phyloP scores from a whole-genome alignment of 2,113 vertebrate species.

The Acrocephalus arundinaceus region DNA sequence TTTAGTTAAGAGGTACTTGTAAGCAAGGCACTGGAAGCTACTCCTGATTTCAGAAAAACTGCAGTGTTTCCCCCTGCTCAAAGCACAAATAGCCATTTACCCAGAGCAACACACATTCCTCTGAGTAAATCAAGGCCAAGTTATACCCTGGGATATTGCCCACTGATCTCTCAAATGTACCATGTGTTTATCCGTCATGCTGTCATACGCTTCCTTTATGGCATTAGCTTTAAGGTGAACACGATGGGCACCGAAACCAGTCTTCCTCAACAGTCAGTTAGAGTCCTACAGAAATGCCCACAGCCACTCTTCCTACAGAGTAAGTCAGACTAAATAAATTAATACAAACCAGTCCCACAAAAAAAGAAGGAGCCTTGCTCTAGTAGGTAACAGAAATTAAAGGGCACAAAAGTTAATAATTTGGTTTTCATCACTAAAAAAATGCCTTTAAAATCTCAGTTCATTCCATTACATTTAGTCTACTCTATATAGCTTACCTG shows the following conservation, averaged over 20 bases:
- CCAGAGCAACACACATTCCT: neutral
- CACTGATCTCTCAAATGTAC: neutral
- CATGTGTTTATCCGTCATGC: neutral
- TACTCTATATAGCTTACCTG: neutral
- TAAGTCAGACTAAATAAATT: neutral
- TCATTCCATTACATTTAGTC: neutral
- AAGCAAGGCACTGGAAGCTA: neutral
- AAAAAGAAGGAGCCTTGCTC: neutral
- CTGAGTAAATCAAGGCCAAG: neutral
- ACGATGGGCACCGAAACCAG: neutral
- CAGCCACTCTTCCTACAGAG: neutral
- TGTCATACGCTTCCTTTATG: neutral
- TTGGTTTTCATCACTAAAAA: neutral
- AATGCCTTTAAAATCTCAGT: neutral
- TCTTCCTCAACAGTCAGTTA: neutral
- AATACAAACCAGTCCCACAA: neutral
- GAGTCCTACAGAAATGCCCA: neutral
- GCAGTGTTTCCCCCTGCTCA: neutral
- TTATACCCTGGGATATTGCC: neutral
- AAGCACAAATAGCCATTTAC: neutral
- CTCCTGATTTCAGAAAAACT: neutral
- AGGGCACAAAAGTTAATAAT: neutral
- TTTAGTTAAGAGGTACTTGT: neutral
- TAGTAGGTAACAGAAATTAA: neutral
- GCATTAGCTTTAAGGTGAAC: neutral